Base-by-base conservation (phyloP, 2,888 invertebrate species). In the Perithous albicinctus region DNA sequence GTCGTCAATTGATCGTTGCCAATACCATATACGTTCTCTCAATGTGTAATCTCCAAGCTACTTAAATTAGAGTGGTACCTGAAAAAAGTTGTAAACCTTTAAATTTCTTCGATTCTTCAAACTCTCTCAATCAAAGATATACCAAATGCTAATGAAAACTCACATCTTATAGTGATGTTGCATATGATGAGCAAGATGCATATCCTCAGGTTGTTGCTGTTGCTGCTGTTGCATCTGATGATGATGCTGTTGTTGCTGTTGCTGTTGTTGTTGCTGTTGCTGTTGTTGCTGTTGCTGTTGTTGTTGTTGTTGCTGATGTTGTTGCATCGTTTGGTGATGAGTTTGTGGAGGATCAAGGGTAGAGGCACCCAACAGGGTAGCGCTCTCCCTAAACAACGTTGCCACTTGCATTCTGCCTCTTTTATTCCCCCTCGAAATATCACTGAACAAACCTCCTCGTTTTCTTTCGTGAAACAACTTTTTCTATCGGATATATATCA, bases 321-420 rank as follows among this genome's bases (percentile, higher is more conserved):
- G 79, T 73, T 90, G 89, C 20, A 86, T 84, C 35, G 84, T 87
- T 75, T 92, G 93, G 84, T 92, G 92, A 85, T 89, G 92, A 70
- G 90, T 91, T 84, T 91, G 92, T 69, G 92, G 92, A 66, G 94
- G 94, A 93, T 94, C 93, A 90, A 94, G 94, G 94, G 94, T 95
- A 87, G 94, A 94, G 90, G 95, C 95, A 90, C 95, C 95, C 90
- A 95, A 93, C 92, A 95, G 93, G 91, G 95, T 95, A 91, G 95
- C 94, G 92, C 95, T 95, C 94, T 95, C 95, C 90, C 95, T 94
- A 91, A 95, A 95, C 91, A 95, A 93, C 93, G 95, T 95, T 90
- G 95, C 95, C 93, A 95, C 95, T 94, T 95, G 95, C 95, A 95
- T 95, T 91, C 90, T 92, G 86, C 87, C 84, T 35, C 56, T n/a